Evolutionary conservation across 2,888 invertebrate species (phyloP), one percentile per base, ranked within the genome.

Genomic region (Cancer borealis): DNA sequence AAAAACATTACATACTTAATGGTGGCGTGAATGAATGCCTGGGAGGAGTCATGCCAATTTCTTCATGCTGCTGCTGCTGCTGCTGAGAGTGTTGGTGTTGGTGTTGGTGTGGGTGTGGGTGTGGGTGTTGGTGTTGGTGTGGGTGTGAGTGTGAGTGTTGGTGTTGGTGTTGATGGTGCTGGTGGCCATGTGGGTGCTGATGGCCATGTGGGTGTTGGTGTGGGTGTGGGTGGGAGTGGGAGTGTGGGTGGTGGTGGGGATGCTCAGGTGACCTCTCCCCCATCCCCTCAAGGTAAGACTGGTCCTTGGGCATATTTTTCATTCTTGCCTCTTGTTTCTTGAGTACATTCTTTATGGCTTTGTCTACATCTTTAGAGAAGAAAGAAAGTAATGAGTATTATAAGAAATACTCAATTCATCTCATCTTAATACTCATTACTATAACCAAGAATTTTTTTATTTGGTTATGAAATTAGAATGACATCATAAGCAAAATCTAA

Each of bases 251-350:
- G 21, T 92, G 60, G 49, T 92, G 60, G 88, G 47, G 60, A 12
- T 60, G 92, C 60, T 88, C 88, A 21, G 26, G 49, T 10, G 10
- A 46, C 54, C 73, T 93, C 30, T 89, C 90, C 21, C 49, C 47
- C 92, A 73, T 60, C 12, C 54, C 79, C 46, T 79, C 45, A 45
- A 60, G n/a, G 60, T 30, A 46, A 8, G 26, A 12, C 46, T 93
- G 73, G 17, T 88, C 46, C n/a, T 93, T 93, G 17, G 87, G 87
- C 91, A 91, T 90, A n/a, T n/a, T 92, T 39, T 92, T 90, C 39
- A 91, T 91, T 46, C 90, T 88, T 79, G 90, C 94, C 39, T 92
- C 94, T 73, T 92, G 92, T 60, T 84, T 92, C 91, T 94, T 94
- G 1, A 49, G 21, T 17, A 94, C 10, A 46, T 90, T 90, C 26